These are phyloP conservation scores for Neoitamus cyanurus DNA, from an alignment of 2,888 invertebrate species.

Conservation along the genomic window DNA sequence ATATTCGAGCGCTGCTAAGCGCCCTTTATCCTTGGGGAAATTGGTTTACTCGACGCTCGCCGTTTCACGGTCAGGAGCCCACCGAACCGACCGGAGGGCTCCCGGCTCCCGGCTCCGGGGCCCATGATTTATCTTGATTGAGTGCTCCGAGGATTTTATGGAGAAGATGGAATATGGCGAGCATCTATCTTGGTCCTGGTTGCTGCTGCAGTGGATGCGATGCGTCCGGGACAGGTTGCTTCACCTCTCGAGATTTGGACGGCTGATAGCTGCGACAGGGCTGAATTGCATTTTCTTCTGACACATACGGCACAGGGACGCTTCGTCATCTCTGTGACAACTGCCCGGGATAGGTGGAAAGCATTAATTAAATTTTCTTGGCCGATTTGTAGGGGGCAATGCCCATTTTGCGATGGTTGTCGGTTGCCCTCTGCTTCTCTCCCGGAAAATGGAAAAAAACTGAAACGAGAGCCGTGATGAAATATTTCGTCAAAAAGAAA, in stretches of 20 bases:
- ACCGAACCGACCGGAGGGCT: neutral
- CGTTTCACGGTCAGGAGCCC: neutral
- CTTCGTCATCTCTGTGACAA: neutral
- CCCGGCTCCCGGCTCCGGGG: neutral
- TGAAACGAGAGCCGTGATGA: too few species aligned
- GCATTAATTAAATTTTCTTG: neutral
- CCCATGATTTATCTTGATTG: neutral
- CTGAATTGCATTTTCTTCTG: neutral
- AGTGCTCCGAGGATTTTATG: neutral
- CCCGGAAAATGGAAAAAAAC: too few species aligned
- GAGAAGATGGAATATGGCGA: neutral
- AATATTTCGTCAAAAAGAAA: too few species aligned
- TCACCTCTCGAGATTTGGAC: neutral
- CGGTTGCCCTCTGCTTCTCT: too few species aligned
- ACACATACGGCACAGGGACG: neutral
- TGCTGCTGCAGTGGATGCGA: neutral
- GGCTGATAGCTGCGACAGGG: neutral
- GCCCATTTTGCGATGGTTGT: too few species aligned
- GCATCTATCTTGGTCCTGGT: neutral
- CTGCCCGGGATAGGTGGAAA: neutral
- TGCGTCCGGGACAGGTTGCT: neutral
- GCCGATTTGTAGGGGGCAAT: too few species aligned
- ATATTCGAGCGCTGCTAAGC: neutral
- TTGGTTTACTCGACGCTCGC: neutral
- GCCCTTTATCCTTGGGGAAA: conserved; percentile 3